Evolutionary conservation across 2,797 vertebrate species (phyloP), one percentile per base, ranked within the genome.

Genomic region (Characodon lateralis): DNA sequence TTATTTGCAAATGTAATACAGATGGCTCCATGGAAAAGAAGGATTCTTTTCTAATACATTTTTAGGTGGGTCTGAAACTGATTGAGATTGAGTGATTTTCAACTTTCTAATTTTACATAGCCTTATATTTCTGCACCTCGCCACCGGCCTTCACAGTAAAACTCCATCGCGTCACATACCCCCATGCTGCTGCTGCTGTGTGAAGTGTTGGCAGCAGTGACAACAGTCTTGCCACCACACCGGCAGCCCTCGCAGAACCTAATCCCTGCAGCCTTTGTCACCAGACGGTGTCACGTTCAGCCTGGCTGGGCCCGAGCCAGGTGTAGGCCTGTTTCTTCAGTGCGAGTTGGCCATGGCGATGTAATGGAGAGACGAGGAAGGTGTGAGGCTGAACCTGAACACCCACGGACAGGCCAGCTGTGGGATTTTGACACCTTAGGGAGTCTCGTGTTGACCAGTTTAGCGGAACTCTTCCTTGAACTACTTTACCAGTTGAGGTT

Each of bases 341-440:
- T 71, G 81, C n/a, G 78, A 31, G 13, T 61, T 56, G 61, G 12
- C 18, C 31, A 12, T 50, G 71, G 74, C 6, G 77, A 81, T 84
- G 77, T 80, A 80, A 85, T 75, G 78, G 84, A 90, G 84, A 87
- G 24, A 81, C 79, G 83, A 72, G 3, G 71, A 66, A 82, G 85
- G 88, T 93, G 93, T 91, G 86, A 91, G 85, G 80, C 76, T 82
- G 81, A 93, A 94, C 91, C 83, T 18, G 86, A 88, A 86, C 48
- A 89, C 75, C 46, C 31, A 28, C 14, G 61, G 43, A 31, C 5
- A 48, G 24, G 20, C 18, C 22, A 9, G 22, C 65, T n/a, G 74
- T 50, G 58, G 66, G 35, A 80, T 71, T 77, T 78, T 79, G 84
- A 91, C 89, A 88, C 90, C 71, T 88, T 46, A 71, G 84, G 72